Conservation (phyloP, 2,113 vertebrate genomes). For the Xyrauchen texanus region DNA sequence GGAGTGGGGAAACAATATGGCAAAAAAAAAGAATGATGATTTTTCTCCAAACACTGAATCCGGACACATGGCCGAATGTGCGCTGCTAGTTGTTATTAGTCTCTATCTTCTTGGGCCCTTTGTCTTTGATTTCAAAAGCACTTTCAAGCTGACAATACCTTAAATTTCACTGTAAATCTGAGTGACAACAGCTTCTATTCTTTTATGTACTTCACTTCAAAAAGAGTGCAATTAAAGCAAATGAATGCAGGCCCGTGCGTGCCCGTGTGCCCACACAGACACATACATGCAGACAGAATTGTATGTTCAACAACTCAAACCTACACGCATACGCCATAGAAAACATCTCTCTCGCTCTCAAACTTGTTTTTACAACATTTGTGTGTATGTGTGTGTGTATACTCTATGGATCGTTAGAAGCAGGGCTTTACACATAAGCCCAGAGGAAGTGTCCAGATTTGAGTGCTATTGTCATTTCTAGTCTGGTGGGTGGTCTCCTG, state of each 20-base stretch:
- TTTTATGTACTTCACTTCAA: conserved; percentile 53
- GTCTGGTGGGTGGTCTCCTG: conserved; percentile 51
- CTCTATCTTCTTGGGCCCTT: conserved; percentile 57
- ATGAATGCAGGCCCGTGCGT: conserved; percentile 24
- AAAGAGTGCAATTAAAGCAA: conserved; percentile 59
- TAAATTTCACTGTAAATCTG: conserved; percentile 62
- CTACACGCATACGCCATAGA: conserved; percentile 1
- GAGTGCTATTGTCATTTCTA: conserved; percentile 46
- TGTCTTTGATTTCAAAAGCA: conserved; percentile 71
- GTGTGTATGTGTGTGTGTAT: conserved; percentile 28
- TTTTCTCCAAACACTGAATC: conserved; percentile 52
- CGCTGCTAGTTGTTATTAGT: conserved; percentile 60
- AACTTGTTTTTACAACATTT: conserved; percentile 3
- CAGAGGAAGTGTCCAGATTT: conserved; percentile 41
- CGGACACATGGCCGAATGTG: conserved; percentile 54
- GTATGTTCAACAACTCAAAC: conserved; percentile 4
- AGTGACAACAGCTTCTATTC: conserved; percentile 41
- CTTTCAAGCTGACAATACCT: conserved; percentile 66
- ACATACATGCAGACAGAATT: conserved; percentile 26
- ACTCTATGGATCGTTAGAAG: conserved; percentile 19
- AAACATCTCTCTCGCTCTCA: neutral
- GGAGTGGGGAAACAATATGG: conserved; percentile 4
- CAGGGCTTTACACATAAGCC: conserved; percentile 38
- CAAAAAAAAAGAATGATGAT: conserved; percentile 32
- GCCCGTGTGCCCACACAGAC: conserved; percentile 38